phyloP scores from a whole-genome alignment of 1,140 invertebrate species.

The Drosophila rufa region DNA sequence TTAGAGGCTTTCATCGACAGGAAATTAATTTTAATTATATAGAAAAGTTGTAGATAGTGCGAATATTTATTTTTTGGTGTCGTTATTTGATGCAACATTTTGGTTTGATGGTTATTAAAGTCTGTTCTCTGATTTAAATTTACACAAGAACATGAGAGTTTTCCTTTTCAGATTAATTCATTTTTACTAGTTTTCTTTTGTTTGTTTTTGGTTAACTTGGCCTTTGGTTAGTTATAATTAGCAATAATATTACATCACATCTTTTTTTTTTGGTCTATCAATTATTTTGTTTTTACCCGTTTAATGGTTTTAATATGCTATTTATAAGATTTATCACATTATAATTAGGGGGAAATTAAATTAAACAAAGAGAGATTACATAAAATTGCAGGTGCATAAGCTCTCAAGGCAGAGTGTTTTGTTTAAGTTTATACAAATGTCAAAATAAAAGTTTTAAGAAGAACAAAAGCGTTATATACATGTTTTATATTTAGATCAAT shows the following conservation, averaged over 20 bases:
- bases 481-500: slow-evolving; percentile 20
- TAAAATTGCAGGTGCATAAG: slow-evolving; percentile 80
- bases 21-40: slow-evolving; percentile 35
- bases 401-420: slow-evolving; percentile 34
- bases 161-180: slow-evolving; percentile 44
- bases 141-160: slow-evolving; percentile 72
- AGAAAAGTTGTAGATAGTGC: slow-evolving; percentile 50
- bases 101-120: slow-evolving; percentile 75
- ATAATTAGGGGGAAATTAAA: slow-evolving; percentile 59
- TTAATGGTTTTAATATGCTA: slow-evolving; percentile 65
- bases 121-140: slow-evolving; percentile 56
- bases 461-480: slow-evolving; percentile 74
- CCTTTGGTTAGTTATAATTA: slow-evolving; percentile 85
- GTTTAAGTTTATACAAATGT: slow-evolving; percentile 34
- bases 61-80: slow-evolving; percentile 43
- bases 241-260: slow-evolving; percentile 83
- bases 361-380: slow-evolving; percentile 51
- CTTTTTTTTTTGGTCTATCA: slow-evolving; percentile 54
- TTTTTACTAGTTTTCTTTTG: slow-evolving; percentile 60
- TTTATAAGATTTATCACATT: slow-evolving; percentile 62
- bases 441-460: slow-evolving; percentile 22
- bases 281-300: slow-evolving; percentile 34
- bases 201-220: slow-evolving; percentile 84
- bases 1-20: slow-evolving; percentile 45
- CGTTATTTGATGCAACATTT: slow-evolving; percentile 78